Percentiles rank a stretch among this genome's conserved stretches.
Evolutionary conservation across 2,797 vertebrate species (phyloP).

Genomic region (Crocidura indochinensis): DNA sequence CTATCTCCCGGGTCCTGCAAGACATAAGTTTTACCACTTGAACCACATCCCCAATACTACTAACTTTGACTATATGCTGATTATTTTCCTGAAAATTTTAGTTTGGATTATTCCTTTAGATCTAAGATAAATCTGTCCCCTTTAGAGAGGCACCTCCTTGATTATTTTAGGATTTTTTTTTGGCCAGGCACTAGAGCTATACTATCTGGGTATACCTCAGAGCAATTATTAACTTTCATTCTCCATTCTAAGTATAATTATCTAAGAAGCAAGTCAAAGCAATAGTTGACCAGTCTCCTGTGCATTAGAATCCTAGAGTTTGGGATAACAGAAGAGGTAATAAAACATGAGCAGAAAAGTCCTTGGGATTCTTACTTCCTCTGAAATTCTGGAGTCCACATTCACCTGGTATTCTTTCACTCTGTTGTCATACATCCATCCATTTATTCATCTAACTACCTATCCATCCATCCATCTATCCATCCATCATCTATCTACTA

Average conservation of each 20-base stretch:
- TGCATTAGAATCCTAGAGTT: neutral
- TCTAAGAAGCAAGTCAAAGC: neutral
- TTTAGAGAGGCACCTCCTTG: neutral
- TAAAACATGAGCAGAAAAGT: neutral
- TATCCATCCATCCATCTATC: too few relatives aligned
- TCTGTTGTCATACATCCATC: too few relatives aligned
- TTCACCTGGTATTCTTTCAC: neutral
- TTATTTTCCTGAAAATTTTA: neutral
- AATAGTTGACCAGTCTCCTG: neutral
- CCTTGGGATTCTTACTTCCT: neutral
- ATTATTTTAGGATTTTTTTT: neutral
- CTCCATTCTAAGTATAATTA: neutral
- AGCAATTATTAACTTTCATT: neutral
- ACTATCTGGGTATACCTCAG: neutral
- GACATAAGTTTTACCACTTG: too few relatives aligned
- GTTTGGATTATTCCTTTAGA: neutral
- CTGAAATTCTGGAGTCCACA: neutral
- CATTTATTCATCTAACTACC: too few relatives aligned
- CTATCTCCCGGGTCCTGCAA: too few relatives aligned
- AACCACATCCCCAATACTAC: too few relatives aligned
- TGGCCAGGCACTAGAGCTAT: neutral
- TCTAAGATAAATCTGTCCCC: neutral
- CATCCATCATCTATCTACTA: too few relatives aligned
- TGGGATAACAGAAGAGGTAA: neutral
- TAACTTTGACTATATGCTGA: constrained; percentile 21